These are phyloP conservation scores for Dichetophora obliterata DNA, from an alignment of 2,888 invertebrate species.

Conservation along the genomic window DNA sequence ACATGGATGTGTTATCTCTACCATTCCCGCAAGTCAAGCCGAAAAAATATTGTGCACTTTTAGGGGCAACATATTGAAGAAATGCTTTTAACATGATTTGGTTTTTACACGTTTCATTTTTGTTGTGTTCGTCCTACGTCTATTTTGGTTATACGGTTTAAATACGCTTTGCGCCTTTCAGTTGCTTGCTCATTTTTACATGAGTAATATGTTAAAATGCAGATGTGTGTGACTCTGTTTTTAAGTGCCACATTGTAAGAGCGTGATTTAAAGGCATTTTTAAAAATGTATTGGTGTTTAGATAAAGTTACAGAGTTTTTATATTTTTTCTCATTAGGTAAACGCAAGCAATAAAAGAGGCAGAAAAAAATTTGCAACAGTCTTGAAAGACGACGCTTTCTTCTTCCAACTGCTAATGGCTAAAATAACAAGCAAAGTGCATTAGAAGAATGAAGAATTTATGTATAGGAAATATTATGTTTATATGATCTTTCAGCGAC, in stretches of 20 bases:
- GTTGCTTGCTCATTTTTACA: slow-evolving; percentile 15
- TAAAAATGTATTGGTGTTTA: slow-evolving; percentile 34
- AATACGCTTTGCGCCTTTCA: slow-evolving; percentile 2
- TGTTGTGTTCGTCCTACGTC: neutral
- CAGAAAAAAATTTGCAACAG: neutral
- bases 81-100: slow-evolving; percentile 45
- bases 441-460: neutral
- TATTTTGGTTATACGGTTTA: neutral
- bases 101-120: slow-evolving; percentile 32
- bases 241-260: slow-evolving; percentile 3
- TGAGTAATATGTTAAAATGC: neutral
- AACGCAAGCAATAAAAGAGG: neutral
- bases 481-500: too few relatives aligned
- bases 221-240: neutral
- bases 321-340: neutral
- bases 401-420: neutral
- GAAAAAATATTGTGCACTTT: slow-evolving; percentile 23
- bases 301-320: slow-evolving; percentile 27
- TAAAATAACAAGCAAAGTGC: slow-evolving; percentile 27
- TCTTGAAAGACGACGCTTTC: neutral
- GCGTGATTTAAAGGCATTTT: slow-evolving; percentile 12
- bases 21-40: slow-evolving; percentile 7
- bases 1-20: neutral
- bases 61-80: slow-evolving; percentile 40
- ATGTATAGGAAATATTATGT: too few relatives aligned